Percentiles rank a stretch among this genome's conserved stretches.
These are phyloP conservation scores for Phenganax marumi DNA, from an alignment of 92 coral and sea anemone genomes.

Conservation along the genomic window DNA sequence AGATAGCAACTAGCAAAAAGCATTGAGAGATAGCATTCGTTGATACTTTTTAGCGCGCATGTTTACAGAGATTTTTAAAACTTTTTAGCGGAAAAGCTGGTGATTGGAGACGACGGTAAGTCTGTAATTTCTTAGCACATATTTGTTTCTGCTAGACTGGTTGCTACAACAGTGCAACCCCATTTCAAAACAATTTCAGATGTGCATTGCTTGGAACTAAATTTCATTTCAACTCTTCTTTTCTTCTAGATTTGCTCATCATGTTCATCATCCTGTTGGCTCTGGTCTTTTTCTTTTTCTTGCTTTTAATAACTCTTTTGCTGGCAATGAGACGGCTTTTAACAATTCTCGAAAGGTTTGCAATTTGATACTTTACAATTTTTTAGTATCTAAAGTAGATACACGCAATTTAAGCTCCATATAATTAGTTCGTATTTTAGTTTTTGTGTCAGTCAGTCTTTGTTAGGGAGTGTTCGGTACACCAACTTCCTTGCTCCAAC, in stretches of 20 bases:
- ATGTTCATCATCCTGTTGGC: conserved; percentile 41
- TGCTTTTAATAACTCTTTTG: conserved; percentile 30
- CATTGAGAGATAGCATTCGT: too few species aligned
- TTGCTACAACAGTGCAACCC: not conserved
- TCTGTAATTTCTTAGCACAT: not conserved
- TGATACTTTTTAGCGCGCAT: not conserved
- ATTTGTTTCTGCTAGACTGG: not conserved
- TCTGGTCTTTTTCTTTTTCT: conserved; percentile 19
- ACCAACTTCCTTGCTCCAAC: too few species aligned
- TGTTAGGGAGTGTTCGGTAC: too few species aligned
- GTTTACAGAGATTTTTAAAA: not conserved
- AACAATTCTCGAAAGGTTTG: conserved; percentile 33
- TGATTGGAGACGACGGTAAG: conserved; percentile 40
- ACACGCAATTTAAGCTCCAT: too few species aligned
- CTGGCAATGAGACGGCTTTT: conserved; percentile 36
- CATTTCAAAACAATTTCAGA: not conserved
- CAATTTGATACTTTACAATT: too few species aligned
- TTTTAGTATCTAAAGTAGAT: too few species aligned
- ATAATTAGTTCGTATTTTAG: not conserved
- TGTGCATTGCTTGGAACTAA: not conserved
- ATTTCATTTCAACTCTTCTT: not conserved
- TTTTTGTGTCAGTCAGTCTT: not conserved
- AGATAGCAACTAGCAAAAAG: too few species aligned
- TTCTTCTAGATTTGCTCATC: conserved; percentile 33
- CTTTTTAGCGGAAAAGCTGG: conserved; percentile 21